Conservation (phyloP, 1,140 invertebrate species). For the Lerema accius region DNA sequence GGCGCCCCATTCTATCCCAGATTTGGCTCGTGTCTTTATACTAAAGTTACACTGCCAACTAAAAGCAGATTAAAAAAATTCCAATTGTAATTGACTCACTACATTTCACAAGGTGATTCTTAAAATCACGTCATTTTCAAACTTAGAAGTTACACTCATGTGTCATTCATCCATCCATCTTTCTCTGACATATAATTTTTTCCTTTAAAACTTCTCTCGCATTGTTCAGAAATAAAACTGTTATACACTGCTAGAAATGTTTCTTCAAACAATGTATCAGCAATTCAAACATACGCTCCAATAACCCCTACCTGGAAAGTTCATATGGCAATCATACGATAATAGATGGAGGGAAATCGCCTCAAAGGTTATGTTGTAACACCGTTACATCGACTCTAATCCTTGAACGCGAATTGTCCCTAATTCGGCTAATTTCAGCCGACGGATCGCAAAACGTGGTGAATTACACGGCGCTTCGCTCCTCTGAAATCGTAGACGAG, state of each 20-base stretch:
- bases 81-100: too few relatives aligned
- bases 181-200: not conserved
- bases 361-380: conserved; percentile 10
- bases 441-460: conserved; percentile 15
- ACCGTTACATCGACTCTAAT: conserved; percentile 15
- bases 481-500: not conserved
- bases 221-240: not conserved
- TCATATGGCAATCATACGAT: not conserved
- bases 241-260: not conserved
- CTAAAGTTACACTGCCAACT: too few relatives aligned
- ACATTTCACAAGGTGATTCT: too few relatives aligned
- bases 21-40: too few relatives aligned
- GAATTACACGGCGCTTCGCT: conserved; percentile 49
- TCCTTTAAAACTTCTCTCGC: not conserved
- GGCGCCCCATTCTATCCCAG: too few relatives aligned
- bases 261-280: not conserved
- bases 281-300: not conserved
- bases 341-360: not conserved
- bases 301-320: not conserved
- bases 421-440: conserved; percentile 25
- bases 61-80: too few relatives aligned
- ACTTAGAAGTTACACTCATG: too few relatives aligned
- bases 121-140: too few relatives aligned
- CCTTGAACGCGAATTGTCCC: conserved; percentile 10
- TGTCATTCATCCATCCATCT: too few relatives aligned